Evolutionary conservation across 2,113 vertebrate genomes (phyloP).

Genomic region (Ciconia maguari): DNA sequence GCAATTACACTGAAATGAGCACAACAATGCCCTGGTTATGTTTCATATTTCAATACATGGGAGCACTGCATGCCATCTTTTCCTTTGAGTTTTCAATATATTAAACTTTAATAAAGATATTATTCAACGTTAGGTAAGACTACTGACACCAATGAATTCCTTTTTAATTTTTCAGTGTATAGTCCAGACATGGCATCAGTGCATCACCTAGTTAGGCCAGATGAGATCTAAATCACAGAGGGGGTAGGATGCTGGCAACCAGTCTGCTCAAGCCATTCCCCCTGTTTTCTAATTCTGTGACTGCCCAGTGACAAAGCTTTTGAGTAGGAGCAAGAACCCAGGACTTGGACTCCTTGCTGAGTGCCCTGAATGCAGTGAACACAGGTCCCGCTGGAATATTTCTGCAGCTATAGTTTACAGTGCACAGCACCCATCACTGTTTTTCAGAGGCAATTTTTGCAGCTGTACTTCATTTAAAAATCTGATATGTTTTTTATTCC

Average conservation of each 20-base stretch:
- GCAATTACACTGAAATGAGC: constrained; percentile 26
- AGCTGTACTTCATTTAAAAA: neutral
- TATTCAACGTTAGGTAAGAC: neutral
- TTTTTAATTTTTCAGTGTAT: neutral
- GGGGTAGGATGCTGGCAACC: neutral
- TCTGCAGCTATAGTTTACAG: neutral
- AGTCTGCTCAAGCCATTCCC: neutral
- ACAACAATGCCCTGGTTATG: neutral
- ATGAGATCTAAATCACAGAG: neutral
- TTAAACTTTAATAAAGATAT: constrained; percentile 12
- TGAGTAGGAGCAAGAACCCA: neutral
- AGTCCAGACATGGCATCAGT: neutral
- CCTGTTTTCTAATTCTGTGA: neutral
- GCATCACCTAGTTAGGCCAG: neutral
- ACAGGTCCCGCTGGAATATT: neutral
- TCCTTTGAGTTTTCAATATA: neutral
- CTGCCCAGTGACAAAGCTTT: neutral
- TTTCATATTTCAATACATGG: neutral
- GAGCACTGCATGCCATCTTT: neutral
- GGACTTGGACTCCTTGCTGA: neutral
- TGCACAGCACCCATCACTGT: neutral
- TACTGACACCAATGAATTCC: neutral
- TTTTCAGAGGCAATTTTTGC: neutral
- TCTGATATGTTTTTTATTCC: neutral
- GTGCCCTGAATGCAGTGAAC: neutral